Conservation (phyloP, 2,113 vertebrate genomes). For the Centrocercus urophasianus region DNA sequence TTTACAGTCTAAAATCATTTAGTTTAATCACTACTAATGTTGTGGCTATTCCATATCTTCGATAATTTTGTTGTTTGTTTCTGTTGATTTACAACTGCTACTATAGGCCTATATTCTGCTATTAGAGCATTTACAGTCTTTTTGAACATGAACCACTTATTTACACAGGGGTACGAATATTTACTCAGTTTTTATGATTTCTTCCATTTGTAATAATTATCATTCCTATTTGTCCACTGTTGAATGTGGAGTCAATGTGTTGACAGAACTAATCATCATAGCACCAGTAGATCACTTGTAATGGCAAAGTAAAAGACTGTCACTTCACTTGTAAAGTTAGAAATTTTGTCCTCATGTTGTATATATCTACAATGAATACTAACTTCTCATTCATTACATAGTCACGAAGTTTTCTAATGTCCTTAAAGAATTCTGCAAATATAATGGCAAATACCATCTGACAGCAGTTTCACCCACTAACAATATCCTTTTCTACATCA, state of each 20-base stretch:
- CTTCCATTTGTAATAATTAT: background rate
- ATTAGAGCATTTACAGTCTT: background rate
- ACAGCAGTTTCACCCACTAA: background rate
- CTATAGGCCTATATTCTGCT: background rate
- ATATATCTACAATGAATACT: background rate
- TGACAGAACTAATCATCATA: background rate
- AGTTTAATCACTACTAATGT: background rate
- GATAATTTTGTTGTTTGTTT: background rate
- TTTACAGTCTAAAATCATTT: background rate
- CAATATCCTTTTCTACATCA: background rate
- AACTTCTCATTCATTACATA: background rate
- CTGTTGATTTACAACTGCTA: background rate
- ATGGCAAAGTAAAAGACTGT: background rate
- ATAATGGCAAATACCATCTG: background rate
- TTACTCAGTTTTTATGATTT: background rate
- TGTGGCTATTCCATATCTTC: background rate
- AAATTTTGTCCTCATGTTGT: background rate
- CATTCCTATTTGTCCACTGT: background rate
- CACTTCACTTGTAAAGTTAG: background rate
- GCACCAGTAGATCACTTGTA: fast-evolving
- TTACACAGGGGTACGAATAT: background rate
- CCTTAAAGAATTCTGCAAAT: background rate
- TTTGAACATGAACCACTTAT: background rate
- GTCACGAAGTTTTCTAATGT: background rate
- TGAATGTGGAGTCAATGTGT: background rate